A percentile compares a stretch with the other conserved stretches of the same genome.
Conservation (phyloP, 1,140 invertebrate genomes). For the Gryllus bimaculatus region DNA sequence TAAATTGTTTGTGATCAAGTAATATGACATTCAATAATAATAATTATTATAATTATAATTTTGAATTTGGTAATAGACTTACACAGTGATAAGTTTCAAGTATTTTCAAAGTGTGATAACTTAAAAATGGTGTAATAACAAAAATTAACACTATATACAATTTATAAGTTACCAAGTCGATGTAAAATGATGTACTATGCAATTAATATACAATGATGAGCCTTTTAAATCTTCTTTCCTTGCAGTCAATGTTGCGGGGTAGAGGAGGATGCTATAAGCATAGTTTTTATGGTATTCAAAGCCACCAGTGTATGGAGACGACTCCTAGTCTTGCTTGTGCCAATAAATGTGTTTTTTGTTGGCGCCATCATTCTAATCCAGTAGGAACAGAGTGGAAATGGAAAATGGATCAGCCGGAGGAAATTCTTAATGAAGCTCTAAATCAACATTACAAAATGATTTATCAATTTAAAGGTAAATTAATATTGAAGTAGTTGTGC, state of each 20-base stretch:
- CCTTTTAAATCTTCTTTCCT: background rate
- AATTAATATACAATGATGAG: too few species aligned
- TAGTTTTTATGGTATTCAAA: slow-evolving; percentile 57
- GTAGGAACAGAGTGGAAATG: slow-evolving; percentile 61
- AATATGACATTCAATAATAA: too few species aligned
- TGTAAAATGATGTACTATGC: too few species aligned
- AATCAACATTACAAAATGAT: slow-evolving; percentile 50
- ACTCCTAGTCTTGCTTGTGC: slow-evolving; percentile 57
- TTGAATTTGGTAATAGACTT: too few species aligned
- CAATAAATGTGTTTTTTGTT: slow-evolving; percentile 61
- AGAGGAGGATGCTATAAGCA: slow-evolving; percentile 59
- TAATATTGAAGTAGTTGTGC: background rate
- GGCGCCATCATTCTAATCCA: slow-evolving; percentile 59
- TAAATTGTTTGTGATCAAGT: too few species aligned
- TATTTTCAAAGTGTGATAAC: too few species aligned
- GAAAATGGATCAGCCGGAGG: slow-evolving; percentile 50
- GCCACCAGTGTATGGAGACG: slow-evolving; percentile 54
- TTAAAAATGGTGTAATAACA: too few species aligned
- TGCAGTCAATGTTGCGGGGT: slow-evolving; percentile 50
- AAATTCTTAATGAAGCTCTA: slow-evolving; percentile 44
- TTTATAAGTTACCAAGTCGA: too few species aligned
- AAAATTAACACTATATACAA: too few species aligned
- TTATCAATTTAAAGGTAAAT: slow-evolving; percentile 48
- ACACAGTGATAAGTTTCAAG: too few species aligned
- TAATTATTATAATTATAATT: too few species aligned